These are phyloP conservation scores for Leuciscus idus DNA, from an alignment of 2,113 vertebrate genomes.

Conservation along the genomic window DNA sequence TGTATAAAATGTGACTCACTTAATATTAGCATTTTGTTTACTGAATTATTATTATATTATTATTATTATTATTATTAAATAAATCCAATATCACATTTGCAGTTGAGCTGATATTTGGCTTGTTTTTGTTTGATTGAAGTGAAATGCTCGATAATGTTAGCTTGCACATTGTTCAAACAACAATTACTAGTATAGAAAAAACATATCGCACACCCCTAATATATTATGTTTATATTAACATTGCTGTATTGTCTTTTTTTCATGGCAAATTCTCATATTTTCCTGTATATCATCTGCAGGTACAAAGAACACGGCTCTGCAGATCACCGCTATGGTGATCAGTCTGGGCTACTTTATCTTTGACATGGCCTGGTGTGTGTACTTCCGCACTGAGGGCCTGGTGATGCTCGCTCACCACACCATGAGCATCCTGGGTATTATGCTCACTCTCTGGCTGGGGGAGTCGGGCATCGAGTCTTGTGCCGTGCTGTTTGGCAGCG, in stretches of 20 bases:
- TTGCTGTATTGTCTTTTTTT: neutral
- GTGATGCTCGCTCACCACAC: slow-evolving; percentile 95
- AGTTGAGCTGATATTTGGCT: neutral
- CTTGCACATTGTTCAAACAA: neutral
- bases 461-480: slow-evolving; percentile 91
- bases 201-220: slow-evolving; percentile 4
- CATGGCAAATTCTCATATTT: neutral
- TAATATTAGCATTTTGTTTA: neutral
- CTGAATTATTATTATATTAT: neutral
- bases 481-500: slow-evolving; percentile 92
- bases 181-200: neutral
- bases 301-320: slow-evolving; percentile 88
- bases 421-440: slow-evolving; percentile 92
- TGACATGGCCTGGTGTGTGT: slow-evolving; percentile 93
- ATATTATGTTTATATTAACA: neutral
- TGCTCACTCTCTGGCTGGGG: slow-evolving; percentile 84
- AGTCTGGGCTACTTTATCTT: slow-evolving; percentile 96
- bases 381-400: slow-evolving; percentile 89
- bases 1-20: neutral
- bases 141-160: neutral
- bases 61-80: no score
- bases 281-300: slow-evolving; percentile 71
- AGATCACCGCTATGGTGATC: slow-evolving; percentile 85
- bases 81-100: neutral
- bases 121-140: neutral